Evolutionary conservation across 2,797 vertebrate genomes (phyloP).

Genomic region (Tamandua tetradactyla): DNA sequence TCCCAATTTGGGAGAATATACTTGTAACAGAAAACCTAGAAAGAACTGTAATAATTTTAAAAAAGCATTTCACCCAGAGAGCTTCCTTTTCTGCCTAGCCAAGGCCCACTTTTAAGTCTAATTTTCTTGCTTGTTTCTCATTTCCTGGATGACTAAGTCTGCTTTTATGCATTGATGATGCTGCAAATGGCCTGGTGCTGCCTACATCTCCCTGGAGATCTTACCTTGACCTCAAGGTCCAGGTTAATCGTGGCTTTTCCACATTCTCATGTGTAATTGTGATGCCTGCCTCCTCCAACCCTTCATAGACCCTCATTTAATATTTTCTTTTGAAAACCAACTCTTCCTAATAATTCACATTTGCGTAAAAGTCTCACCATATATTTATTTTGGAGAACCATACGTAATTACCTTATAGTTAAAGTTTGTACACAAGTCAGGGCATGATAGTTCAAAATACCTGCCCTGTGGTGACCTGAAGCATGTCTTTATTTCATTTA

Average conservation of each 20-base stretch:
- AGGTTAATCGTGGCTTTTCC: not conserved
- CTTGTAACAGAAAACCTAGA: not conserved
- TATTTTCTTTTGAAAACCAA: not conserved
- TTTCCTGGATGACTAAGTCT: not conserved
- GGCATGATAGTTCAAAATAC: not conserved
- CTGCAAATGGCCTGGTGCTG: not conserved
- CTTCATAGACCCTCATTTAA: not conserved
- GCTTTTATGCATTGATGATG: not conserved
- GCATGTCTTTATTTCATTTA: not conserved
- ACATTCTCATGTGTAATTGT: not conserved
- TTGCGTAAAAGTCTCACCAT: not conserved
- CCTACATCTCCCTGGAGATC: not conserved
- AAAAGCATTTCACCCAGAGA: not conserved
- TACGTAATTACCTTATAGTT: not conserved
- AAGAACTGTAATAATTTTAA: not conserved
- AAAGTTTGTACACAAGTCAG: not conserved
- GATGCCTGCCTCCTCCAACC: not conserved
- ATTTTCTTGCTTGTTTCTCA: not conserved
- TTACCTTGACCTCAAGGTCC: not conserved
- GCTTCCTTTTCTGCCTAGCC: not conserved
- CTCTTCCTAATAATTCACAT: not conserved
- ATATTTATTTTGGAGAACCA: not conserved
- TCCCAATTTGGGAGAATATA: not conserved
- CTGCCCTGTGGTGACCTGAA: not conserved
- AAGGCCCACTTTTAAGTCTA: not conserved